Evolutionary conservation across 2,113 vertebrate genomes (phyloP), one percentile per base, ranked within the genome.

Genomic region (Vulpes lagopus): DNA sequence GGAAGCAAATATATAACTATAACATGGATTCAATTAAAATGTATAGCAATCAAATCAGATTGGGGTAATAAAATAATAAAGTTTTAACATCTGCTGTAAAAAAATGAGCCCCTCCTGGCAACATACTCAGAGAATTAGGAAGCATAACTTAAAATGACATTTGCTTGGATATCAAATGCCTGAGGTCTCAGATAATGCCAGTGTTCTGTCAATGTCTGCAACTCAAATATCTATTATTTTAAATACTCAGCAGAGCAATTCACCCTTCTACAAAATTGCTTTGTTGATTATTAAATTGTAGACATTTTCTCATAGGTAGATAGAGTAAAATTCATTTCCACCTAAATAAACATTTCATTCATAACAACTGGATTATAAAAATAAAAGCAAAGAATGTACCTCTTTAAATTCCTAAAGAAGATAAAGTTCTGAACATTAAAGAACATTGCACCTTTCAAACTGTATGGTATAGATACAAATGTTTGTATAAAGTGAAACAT

Each of bases 51-150:
- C 59, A 91, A 81, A 74, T 89, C 16, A 96, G 8, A 32, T 90
- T 96, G 15, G 17, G 60, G 12, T 65, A 74, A 76, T 94, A 93
- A 82, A 92, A 90, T 83, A 89, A 71, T 71, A 62, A 84, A 55
- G 4, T 73, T 73, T 79, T 65, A 93, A 65, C 64, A 88, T 65
- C 35, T 83, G 3, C 14, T 83, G 27, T 87, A 78, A 65, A 96
- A 97, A 43, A 97, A 11, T 83, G 87, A 79, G 30, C 38, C 51
- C 30, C 32, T 89, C 57, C 17, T 73, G 27, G 74, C 16, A 92
- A 59, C 43, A 84, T 62, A 67, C 12, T 20, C 6, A 85, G 14
- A 91, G 11, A 79, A 76, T 79, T 79, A 43, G 43, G 22, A 84
- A 83, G 9, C 10, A 64, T 27, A 83, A 79, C 16, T 86, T 89